Base-by-base conservation (phyloP, 2,888 invertebrate species). In the Trichopria drosophilae region DNA sequence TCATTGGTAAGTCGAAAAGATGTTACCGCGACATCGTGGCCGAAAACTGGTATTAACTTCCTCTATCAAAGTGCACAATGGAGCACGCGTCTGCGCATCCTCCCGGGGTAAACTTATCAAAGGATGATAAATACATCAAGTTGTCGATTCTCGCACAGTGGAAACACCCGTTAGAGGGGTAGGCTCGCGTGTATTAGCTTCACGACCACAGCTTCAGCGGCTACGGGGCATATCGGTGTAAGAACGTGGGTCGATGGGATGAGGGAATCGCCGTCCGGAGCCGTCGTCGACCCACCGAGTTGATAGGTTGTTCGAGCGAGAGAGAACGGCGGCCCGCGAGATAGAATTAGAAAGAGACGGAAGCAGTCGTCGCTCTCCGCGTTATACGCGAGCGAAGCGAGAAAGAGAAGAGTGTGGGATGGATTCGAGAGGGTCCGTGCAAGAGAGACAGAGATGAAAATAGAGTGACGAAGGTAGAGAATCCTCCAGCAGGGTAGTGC, bases 241-340 rank as follows among this genome's bases (percentile, higher is more conserved):
- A 71, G 72, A 71, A 72, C 71, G 70, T 67, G 67, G 68, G 70
- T 68, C 68, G 71, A 71, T 73, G 72, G 73, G 71, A 72, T 72
- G 73, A 69, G 72, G 67, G 73, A 72, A 71, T 65, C 67, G 64
- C 60, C 65, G 71, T 73, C 74, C 73, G 71, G 68, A 64, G 57
- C 69, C 59, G 41, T 59, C 74, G 74, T 74, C 71, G 68, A 74
- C 67, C 73, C 68, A 66, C 74, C 72, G 73, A 74, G 74, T 74
- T 70, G 69, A 70, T 70, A 69, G 69, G 68, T 70, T 70, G 69
- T 68, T 73, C 65, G 65, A 63, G 64, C 57, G 62, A 69, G 65
- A 66, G 67, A 65, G 62, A 65, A 49, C 51, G 57, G 51, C 63
- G 64, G 57, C 60, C 66, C 55, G 50, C 45, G 59, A 60, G 62